Conservation (phyloP, 53 echinoderm and acorn worm genomes). For the Mesocentrotus franciscanus region DNA sequence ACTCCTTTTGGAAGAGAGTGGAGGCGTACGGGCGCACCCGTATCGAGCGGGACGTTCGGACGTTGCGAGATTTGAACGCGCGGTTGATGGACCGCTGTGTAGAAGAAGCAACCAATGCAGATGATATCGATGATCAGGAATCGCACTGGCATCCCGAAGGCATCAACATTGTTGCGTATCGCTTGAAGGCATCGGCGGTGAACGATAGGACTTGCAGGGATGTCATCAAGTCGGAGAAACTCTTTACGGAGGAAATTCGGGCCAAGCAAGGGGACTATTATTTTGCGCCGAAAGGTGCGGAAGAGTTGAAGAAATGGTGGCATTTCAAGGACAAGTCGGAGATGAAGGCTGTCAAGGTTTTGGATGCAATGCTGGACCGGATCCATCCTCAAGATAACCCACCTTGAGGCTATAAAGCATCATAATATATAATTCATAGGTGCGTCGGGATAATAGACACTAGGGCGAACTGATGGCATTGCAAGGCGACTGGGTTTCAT, state of each 20-base stretch:
- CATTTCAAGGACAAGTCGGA: not conserved
- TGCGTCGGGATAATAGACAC: too few species aligned
- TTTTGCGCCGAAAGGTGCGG: not conserved
- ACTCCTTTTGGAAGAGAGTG: slow-evolving; percentile 70
- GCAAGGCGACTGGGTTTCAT: too few species aligned
- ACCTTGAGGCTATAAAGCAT: not conserved
- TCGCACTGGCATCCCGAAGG: slow-evolving; percentile 59
- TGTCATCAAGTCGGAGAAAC: slow-evolving; percentile 54
- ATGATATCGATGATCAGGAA: slow-evolving; percentile 56
- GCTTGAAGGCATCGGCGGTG: not conserved
- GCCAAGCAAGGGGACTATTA: slow-evolving; percentile 61
- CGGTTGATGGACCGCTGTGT: slow-evolving; percentile 64
- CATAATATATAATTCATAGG: not conserved
- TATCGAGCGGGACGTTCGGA: slow-evolving; percentile 61
- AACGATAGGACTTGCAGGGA: slow-evolving; percentile 50
- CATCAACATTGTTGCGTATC: slow-evolving; percentile 55
- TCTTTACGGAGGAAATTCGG: slow-evolving; percentile 63
- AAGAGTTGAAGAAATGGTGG: slow-evolving; percentile 23
- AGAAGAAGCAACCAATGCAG: slow-evolving; percentile 49
- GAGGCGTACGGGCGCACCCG: slow-evolving; percentile 54
- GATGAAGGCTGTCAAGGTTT: slow-evolving; percentile 11
- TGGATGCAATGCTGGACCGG: slow-evolving; percentile 33
- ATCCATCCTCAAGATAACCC: not conserved
- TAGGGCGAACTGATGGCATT: too few species aligned
- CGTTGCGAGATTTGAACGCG: slow-evolving; percentile 61